Evolutionary conservation across 2,113 vertebrate species (phyloP), one percentile per base, ranked within the genome.

Genomic region (Cyrtonyx montezumae): DNA sequence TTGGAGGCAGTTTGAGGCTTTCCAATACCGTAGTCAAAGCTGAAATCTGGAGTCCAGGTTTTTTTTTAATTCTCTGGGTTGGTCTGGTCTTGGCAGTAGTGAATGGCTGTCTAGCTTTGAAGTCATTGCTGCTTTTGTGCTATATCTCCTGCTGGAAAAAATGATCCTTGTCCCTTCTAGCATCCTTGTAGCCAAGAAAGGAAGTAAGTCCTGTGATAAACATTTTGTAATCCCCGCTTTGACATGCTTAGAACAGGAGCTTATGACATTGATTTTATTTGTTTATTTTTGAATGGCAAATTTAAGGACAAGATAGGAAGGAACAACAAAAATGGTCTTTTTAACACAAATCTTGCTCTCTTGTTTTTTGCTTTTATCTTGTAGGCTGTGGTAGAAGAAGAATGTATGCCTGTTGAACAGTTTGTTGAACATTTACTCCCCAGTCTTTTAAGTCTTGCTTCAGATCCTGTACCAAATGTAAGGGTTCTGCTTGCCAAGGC

Each of bases 401-500:
- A 99, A 70, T 98, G 98, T 45, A 97, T 99, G 97, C 98, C 98
- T 9, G 98, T 97, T 65, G 98, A 98, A 25, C 98, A 99, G 93
- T 99, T 99, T 89, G 98, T 97, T 5, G 97, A 98, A 79, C 98
- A 98, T 71, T 93, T 99, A 13, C 96, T 99, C 23, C 99, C 99
- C 91, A 99, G 98, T 92, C 98, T 99, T 25, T 88, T 98, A 22
- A 98, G 98, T 86, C 98, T 99, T 3, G 98, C 98, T 2, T 98
- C 98, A 1, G 98, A 99, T 91, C 98, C 99, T 1, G 98, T 98
- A 90, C 98, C 99, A 26, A 98, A 99, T 0, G 98, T 98, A 6
- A 97, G 99, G 8, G 98, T 99, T 14, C 96, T 99, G 93, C 98
- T 99, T 1, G 98, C 99, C 93, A 98, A 98, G 91, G 98, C 98